Base-by-base conservation (phyloP, 2,888 invertebrate species). In the Harpagoxenus sublaevis region DNA sequence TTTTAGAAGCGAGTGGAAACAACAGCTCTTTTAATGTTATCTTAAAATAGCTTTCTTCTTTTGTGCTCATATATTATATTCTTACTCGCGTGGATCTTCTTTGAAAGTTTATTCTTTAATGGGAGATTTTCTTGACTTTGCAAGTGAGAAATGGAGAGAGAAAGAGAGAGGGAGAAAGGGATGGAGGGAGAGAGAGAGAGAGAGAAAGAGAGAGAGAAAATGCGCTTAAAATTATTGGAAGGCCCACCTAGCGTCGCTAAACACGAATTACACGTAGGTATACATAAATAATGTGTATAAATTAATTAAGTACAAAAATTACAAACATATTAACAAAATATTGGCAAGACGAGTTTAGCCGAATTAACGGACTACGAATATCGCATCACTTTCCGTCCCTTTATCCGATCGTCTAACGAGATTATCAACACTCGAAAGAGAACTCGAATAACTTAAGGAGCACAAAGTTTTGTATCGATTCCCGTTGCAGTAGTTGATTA, bases 301-400 rank as follows among this genome's bases (percentile, higher is more conserved):
- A 94, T 94, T 94, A 94, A 94, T 94, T 94, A 95, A 95, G 95
- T 95, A 95, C 94, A 94, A 94, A 94, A 94, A 94, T 94, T 94
- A 94, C 94, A 94, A 95, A 95, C 94, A 94, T 94, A 95, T 94
- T 93, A 94, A 95, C 94, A 93, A 93, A 94, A 93, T 93, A 94
- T 94, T 95, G 94, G 94, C 95, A 94, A 95, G 94, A 94, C 94
- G 93, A 92, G 91, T 93, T 92, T 91, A 89, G 90, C 86, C 90
- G 85, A 84, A 88, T 89, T 66, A 77, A 84, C 74, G 55, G 83
- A 71, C 83, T 71, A 55, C 45, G 28, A 60, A 57, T 70, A 35
- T 84, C 79, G n/a, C 28, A 48, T 63, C 60, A 18, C 53, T 28
- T 84, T 83, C 39, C n/a, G 9, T 9, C 18, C 9, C 18, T 28